These are phyloP conservation scores for Ariopsis seemanni DNA, from an alignment of 2,113 vertebrate species.

Conservation along the genomic window DNA sequence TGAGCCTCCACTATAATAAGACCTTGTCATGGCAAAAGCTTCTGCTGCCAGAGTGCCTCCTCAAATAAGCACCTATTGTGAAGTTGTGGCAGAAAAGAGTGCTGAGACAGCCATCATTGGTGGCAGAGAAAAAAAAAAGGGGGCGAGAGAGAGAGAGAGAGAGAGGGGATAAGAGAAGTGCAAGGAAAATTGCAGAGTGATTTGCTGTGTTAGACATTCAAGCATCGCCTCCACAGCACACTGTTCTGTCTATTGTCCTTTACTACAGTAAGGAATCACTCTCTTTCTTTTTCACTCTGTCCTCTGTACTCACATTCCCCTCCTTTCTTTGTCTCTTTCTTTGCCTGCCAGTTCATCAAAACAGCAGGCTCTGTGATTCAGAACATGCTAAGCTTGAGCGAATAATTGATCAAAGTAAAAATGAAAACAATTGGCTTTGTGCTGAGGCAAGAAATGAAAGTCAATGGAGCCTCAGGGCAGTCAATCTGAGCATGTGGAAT, in stretches of 20 bases:
- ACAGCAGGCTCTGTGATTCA: slow-evolving; percentile 52
- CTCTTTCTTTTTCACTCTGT: slow-evolving; percentile 1
- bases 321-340: neutral
- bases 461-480: slow-evolving; percentile 63
- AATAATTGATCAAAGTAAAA: slow-evolving; percentile 74
- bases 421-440: slow-evolving; percentile 74
- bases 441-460: slow-evolving; percentile 57
- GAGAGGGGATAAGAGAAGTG: neutral
- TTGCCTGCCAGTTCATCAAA: slow-evolving; percentile 52
- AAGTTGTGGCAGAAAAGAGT: slow-evolving; percentile 40
- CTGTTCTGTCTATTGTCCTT: slow-evolving; percentile 45
- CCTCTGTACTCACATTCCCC: slow-evolving; percentile 5
- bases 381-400: slow-evolving; percentile 64
- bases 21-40: slow-evolving; percentile 65
- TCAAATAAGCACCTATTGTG: slow-evolving; percentile 61
- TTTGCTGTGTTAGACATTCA: slow-evolving; percentile 47
- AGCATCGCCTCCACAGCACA: slow-evolving; percentile 41
- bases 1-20: slow-evolving; percentile 64
- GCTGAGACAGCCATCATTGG: slow-evolving; percentile 46
- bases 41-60: slow-evolving; percentile 58
- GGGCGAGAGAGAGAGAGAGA: neutral
- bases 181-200: slow-evolving; percentile 46
- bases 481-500: slow-evolving; percentile 18
- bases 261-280: slow-evolving; percentile 8
- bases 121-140: slow-evolving; percentile 23